These are phyloP conservation scores for Gnathonemus longibarbis DNA, from an alignment of 2,113 vertebrate species.

Conservation along the genomic window DNA sequence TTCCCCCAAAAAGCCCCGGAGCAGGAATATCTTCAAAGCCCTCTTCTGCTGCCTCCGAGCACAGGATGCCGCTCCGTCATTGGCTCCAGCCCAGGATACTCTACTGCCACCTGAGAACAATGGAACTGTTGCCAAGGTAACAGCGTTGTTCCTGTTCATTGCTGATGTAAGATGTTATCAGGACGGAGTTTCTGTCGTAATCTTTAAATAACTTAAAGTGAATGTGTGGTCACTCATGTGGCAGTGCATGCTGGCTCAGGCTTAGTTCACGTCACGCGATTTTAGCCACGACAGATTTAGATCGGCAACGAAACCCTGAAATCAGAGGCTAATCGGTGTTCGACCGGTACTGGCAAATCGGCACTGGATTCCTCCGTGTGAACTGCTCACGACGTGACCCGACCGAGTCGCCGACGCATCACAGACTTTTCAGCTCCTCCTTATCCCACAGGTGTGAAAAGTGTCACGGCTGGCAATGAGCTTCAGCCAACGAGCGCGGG, in stretches of 20 bases:
- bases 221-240: neutral
- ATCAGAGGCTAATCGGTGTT: neutral
- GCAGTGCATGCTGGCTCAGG: neutral
- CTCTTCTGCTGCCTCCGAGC: slow-evolving; percentile 66
- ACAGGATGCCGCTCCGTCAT: slow-evolving; percentile 53
- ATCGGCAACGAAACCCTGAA: neutral
- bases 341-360: neutral
- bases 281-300: neutral
- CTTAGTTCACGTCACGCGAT: neutral
- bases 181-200: neutral
- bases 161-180: neutral
- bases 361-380: no score
- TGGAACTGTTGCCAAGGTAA: slow-evolving; percentile 61
- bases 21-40: slow-evolving; percentile 65
- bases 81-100: slow-evolving; percentile 45
- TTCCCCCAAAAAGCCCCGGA: slow-evolving; percentile 64
- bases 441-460: neutral
- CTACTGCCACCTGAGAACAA: slow-evolving; percentile 57
- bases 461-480: neutral
- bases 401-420: neutral
- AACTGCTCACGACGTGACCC: neutral
- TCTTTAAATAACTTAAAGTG: neutral
- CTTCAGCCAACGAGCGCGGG: neutral
- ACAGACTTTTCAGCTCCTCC: neutral
- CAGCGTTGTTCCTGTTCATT: neutral